Evolutionary conservation across 2,113 vertebrate species (phyloP).

Genomic region (Corythornis cristatus): DNA sequence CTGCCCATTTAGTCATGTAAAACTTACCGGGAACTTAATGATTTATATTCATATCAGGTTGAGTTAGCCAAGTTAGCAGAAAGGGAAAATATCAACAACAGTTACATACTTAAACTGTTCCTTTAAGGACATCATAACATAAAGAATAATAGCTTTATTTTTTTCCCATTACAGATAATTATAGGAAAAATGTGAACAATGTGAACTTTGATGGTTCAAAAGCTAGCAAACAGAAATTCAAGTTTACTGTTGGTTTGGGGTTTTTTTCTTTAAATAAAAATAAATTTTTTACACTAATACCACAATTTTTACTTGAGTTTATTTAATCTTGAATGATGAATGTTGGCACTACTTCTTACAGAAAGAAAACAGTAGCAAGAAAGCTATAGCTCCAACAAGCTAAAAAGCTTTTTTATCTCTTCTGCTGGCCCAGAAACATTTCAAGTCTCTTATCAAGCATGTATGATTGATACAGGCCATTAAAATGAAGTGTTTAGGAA

Average conservation of each 20-base stretch:
- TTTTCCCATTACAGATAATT: not conserved
- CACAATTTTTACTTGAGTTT: not conserved
- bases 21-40: not conserved
- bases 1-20: not conserved
- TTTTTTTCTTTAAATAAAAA: not conserved
- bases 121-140: not conserved
- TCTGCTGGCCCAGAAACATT: not conserved
- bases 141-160: not conserved
- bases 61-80: not conserved
- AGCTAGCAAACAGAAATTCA: not conserved
- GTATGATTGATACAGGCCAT: constrained; percentile 12
- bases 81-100: not conserved
- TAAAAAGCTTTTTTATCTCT: constrained; percentile 17
- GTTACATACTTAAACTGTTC: not conserved
- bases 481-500: constrained; percentile 10
- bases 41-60: not conserved
- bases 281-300: not conserved
- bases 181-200: not conserved
- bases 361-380: not conserved
- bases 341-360: not conserved
- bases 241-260: not conserved
- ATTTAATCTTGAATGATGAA: not conserved
- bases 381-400: not conserved
- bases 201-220: not conserved
- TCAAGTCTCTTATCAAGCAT: not conserved